These are phyloP conservation scores for Miichthys miiuy DNA, from an alignment of 2,797 vertebrate species.

Conservation along the genomic window DNA sequence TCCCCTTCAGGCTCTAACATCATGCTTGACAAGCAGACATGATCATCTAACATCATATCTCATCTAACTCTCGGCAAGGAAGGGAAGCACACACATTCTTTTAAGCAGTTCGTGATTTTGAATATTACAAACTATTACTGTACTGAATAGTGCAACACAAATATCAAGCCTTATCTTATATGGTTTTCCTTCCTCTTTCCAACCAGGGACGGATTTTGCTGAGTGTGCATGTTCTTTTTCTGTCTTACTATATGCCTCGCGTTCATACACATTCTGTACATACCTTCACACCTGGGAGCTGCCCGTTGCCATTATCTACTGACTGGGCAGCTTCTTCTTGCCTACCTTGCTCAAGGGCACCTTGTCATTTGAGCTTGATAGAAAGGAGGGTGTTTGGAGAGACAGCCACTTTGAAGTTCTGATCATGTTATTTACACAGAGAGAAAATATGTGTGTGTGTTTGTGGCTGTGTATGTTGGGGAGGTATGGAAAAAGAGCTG, in stretches of 20 bases:
- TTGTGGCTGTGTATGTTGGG: background rate
- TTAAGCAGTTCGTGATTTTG: slow-evolving; percentile 1
- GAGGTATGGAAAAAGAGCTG: slow-evolving; percentile 16
- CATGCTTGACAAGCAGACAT: background rate
- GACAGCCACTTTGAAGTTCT: slow-evolving; percentile 27
- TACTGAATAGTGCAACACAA: slow-evolving; percentile 24
- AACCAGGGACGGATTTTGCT: slow-evolving; percentile 41
- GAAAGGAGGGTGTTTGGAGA: background rate
- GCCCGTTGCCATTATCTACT: slow-evolving; percentile 14
- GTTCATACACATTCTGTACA: slow-evolving; percentile 29
- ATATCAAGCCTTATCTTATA: slow-evolving; percentile 15
- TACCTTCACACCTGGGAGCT: slow-evolving; percentile 55
- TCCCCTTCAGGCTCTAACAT: background rate
- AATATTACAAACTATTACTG: background rate
- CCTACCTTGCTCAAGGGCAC: slow-evolving; percentile 53
- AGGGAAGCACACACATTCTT: too few relatives aligned
- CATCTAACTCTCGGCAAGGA: too few relatives aligned
- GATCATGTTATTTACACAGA: slow-evolving; percentile 3
- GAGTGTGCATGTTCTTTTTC: slow-evolving; percentile 59
- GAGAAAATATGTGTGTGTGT: background rate
- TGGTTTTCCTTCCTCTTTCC: slow-evolving; percentile 9
- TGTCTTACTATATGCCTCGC: slow-evolving; percentile 29
- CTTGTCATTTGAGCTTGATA: slow-evolving; percentile 4
- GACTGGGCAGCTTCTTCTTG: slow-evolving; percentile 32
- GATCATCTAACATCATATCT: too few relatives aligned